Percentiles rank a stretch among this genome's conserved stretches.
phyloP scores from a whole-genome alignment of 2,113 vertebrate genomes.

The Felis chaus region DNA sequence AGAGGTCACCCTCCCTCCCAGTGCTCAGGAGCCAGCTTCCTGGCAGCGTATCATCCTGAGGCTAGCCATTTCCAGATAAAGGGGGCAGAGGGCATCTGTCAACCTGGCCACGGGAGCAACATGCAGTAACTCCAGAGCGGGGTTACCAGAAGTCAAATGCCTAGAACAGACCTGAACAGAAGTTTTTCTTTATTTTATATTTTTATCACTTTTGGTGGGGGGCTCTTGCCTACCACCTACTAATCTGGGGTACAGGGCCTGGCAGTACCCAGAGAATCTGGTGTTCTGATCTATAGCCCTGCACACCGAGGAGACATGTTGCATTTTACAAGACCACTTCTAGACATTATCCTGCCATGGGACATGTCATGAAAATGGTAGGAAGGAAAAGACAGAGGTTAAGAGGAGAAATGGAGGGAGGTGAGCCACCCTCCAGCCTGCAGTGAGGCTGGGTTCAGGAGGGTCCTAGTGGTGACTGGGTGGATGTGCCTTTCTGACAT shows the following conservation, averaged over 20 bases:
- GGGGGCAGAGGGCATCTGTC: constrained; percentile 41
- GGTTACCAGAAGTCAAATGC: neutral
- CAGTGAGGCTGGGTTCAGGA: neutral
- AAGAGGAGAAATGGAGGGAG: no score
- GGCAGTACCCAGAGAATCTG: neutral
- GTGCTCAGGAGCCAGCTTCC: neutral
- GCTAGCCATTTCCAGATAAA: neutral
- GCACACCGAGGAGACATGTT: accelerated
- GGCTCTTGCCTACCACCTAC: neutral
- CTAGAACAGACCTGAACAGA: neutral
- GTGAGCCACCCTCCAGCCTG: neutral
- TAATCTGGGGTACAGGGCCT: neutral
- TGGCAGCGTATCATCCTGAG: neutral
- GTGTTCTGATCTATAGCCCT: neutral
- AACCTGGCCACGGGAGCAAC: neutral
- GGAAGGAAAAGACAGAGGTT: neutral
- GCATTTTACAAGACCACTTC: neutral
- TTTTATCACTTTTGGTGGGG: neutral
- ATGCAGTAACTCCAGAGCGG: neutral
- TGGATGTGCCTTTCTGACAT: neutral
- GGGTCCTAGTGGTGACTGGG: neutral
- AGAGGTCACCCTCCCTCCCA: neutral
- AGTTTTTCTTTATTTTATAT: neutral
- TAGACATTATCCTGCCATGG: neutral
- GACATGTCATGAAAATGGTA: neutral